Conservation (phyloP, 2,113 vertebrate species). For the Chitala chitala region DNA sequence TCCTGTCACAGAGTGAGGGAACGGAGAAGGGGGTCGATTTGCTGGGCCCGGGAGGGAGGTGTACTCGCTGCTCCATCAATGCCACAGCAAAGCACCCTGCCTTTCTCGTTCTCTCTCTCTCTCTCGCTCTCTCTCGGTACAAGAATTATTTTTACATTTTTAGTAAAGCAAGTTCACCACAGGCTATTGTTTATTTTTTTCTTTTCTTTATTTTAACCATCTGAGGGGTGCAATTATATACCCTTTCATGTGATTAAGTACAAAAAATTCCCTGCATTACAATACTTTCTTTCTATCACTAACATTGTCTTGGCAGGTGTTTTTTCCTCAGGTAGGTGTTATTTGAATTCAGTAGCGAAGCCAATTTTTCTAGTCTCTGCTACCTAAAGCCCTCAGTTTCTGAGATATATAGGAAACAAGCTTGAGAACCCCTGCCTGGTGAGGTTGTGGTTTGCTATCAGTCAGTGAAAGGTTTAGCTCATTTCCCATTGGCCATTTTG, state of each 20-base stretch:
- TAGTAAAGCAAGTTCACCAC: not conserved
- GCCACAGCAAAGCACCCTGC: constrained; percentile 24
- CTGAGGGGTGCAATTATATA: not conserved
- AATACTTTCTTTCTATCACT: not conserved
- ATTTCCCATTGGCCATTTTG: not conserved
- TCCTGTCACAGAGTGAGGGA: not conserved
- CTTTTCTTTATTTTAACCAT: not conserved
- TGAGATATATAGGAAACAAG: not conserved
- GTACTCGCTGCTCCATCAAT: not conserved
- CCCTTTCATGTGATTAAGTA: not conserved
- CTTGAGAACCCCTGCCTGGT: not conserved
- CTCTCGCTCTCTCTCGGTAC: too few species aligned
- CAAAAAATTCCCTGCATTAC: not conserved
- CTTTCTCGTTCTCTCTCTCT: constrained; percentile 6
- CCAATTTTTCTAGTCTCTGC: not conserved
- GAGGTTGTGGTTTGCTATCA: not conserved
- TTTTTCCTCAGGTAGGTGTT: too few species aligned
- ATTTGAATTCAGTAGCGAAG: not conserved
- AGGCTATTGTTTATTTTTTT: not conserved
- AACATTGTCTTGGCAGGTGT: not conserved
- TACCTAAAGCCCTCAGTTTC: not conserved
- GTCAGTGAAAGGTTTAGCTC: not conserved
- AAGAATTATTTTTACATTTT: constrained; percentile 17
- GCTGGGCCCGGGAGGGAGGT: not conserved
- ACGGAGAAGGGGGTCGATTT: not conserved